Base-by-base conservation (phyloP, 2,888 invertebrate genomes). In the Microctonus aethiopoides region DNA sequence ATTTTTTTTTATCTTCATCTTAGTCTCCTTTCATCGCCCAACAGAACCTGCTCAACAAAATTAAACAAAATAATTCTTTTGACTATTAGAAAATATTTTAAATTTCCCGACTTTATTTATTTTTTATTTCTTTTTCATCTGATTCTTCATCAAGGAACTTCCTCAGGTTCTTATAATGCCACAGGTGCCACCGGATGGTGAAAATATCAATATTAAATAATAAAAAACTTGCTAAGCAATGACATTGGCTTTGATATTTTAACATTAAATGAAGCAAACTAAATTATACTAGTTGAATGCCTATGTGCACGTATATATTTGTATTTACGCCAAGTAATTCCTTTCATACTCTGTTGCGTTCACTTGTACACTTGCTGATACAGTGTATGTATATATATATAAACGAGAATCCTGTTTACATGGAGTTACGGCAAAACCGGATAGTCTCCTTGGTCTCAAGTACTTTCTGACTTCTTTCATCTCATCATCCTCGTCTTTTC, bases 371-470 rank as follows among this genome's bases (percentile, higher is more conserved):
- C 75, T 76, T 77, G 75, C 46, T 6, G 16, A 74, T 74, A 77
- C 7, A 5, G 29, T 29, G 7, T 29, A 29, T 29, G 29, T 29
- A 29, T 29, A 29, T 29, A 29, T 29, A 29, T 29, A 29, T 73
- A 77, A 81, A 82, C 80, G 79, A 81, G 80, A 75, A 80, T 79
- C 78, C 78, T 78, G 79, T 80, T 81, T 81, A 78, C 78, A 79
- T 76, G 79, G 74, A 78, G 73, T 80, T 79, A 76, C 77, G 76
- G 74, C 76, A 78, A 79, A 79, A 81, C 78, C 78, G 74, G 77
- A 76, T 72, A 78, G 70, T 66, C 70, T 56, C 56, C 70, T 67
- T 70, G 66, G 66, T 29, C 46, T 56, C 36, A 65, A 65, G 39
- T 54, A 65, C 65, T 56, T 70, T 56, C 76, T 70, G 68, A 16